Evolutionary conservation across 2,888 invertebrate genomes (phyloP).

Genomic region (Cantharis flavilabris): DNA sequence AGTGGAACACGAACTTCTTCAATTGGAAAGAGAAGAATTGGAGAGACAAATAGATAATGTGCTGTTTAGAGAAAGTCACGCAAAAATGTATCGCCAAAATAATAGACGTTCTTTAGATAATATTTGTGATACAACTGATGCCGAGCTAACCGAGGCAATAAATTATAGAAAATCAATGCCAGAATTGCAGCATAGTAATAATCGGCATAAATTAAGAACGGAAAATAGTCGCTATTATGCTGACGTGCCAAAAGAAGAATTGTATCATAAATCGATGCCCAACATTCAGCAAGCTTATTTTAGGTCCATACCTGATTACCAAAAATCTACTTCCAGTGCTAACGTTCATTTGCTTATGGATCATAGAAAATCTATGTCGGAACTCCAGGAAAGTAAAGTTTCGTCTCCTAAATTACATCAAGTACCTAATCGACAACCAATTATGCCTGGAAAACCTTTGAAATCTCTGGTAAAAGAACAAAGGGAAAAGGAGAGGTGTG

Average conservation of each 20-base stretch:
- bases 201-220: constrained; percentile 19
- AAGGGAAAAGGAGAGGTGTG: constrained; percentile 32
- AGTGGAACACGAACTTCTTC: constrained; percentile 77
- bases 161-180: constrained; percentile 52
- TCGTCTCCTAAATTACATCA: constrained; percentile 53
- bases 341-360: not conserved
- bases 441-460: constrained; percentile 63
- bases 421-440: constrained; percentile 51
- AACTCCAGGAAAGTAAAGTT: constrained; percentile 47
- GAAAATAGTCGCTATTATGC: constrained; percentile 24
- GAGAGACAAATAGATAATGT: constrained; percentile 76
- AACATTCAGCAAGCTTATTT: constrained; percentile 49
- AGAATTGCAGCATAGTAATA: constrained; percentile 40
- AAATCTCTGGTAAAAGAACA: constrained; percentile 48
- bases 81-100: constrained; percentile 48
- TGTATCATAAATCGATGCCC: constrained; percentile 50
- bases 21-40: constrained; percentile 77
- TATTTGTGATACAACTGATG: constrained; percentile 45
- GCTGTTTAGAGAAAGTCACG: constrained; percentile 66
- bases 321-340: constrained; percentile 31
- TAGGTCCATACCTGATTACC: constrained; percentile 16
- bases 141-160: constrained; percentile 25
- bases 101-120: constrained; percentile 52
- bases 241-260: constrained; percentile 29
- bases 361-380: constrained; percentile 30